Evolutionary conservation across 2,888 invertebrate genomes (phyloP).

Genomic region (Cotesia congregata): DNA sequence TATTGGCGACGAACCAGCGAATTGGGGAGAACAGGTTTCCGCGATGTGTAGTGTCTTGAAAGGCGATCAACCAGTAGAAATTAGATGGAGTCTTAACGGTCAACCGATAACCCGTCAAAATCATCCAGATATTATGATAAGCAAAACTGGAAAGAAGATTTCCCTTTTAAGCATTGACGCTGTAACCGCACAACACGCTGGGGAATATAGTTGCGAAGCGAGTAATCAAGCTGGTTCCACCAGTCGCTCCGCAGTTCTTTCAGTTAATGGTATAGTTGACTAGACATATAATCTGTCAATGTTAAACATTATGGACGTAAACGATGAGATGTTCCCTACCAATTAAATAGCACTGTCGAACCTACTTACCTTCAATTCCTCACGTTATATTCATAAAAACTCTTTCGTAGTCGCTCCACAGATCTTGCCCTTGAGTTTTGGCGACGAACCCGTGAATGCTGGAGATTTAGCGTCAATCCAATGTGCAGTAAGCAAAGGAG

Average conservation of each 20-base stretch:
- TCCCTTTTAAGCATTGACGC: slow-evolving; percentile 70
- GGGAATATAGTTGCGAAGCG: slow-evolving; percentile 72
- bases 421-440: slow-evolving; percentile 81
- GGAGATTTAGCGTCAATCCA: slow-evolving; percentile 82
- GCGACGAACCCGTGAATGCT: slow-evolving; percentile 82
- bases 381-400: slow-evolving; percentile 21
- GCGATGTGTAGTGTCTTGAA: slow-evolving; percentile 81
- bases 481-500: slow-evolving; percentile 83
- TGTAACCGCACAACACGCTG: slow-evolving; percentile 70
- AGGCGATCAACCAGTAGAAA: slow-evolving; percentile 84
- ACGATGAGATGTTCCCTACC: slow-evolving; percentile 25
- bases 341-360: neutral
- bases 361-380: slow-evolving; percentile 8
- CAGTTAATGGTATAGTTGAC: slow-evolving; percentile 70
- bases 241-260: slow-evolving; percentile 69
- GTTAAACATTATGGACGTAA: neutral
- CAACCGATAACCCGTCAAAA: slow-evolving; percentile 54
- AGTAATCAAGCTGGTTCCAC: slow-evolving; percentile 71
- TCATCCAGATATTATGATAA: slow-evolving; percentile 62
- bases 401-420: slow-evolving; percentile 76
- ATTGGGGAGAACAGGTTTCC: slow-evolving; percentile 83
- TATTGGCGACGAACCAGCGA: slow-evolving; percentile 79
- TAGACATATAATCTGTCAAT: neutral
- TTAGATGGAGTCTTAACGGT: slow-evolving; percentile 76
- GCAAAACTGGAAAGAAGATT: slow-evolving; percentile 64